Evolutionary conservation across 2,113 vertebrate species (phyloP).

Genomic region (Hypomesus transpacificus): DNA sequence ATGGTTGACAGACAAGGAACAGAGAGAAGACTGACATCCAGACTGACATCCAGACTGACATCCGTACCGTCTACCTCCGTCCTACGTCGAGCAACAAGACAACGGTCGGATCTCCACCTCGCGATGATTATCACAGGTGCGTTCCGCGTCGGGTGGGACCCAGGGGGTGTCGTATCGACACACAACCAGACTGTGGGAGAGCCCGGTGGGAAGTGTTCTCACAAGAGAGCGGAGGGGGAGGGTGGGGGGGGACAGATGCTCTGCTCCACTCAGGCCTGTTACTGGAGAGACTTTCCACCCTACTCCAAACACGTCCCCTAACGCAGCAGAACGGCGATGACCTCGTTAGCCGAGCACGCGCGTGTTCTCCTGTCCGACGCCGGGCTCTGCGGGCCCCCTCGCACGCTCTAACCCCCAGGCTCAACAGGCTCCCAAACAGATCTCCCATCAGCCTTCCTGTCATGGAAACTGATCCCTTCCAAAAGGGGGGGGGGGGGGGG

Average conservation of each 20-base stretch:
- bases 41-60: constrained; percentile 6
- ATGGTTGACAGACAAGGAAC: constrained; percentile 25
- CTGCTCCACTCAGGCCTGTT: too few relatives aligned
- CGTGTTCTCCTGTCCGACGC: not conserved
- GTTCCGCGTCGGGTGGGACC: constrained; percentile 8
- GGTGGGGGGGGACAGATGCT: too few relatives aligned
- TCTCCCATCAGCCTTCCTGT: not conserved
- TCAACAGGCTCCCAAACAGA: not conserved
- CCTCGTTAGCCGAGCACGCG: not conserved
- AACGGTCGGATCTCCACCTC: constrained; percentile 14
- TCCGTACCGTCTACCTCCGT: not conserved
- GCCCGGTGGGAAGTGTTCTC: constrained; percentile 23
- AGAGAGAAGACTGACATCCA: constrained; percentile 12
- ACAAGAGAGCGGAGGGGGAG: constrained; percentile 28
- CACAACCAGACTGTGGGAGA: constrained; percentile 26
- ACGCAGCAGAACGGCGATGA: too few relatives aligned
- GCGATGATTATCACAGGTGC: constrained; percentile 8
- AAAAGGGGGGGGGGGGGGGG: not conserved
- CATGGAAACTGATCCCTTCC: not conserved
- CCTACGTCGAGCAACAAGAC: not conserved
- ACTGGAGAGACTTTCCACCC: not conserved
- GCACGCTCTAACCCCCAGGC: not conserved
- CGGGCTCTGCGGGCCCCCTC: not conserved
- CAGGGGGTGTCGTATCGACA: constrained; percentile 29
- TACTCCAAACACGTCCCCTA: too few relatives aligned